Evolutionary conservation across 2,888 invertebrate genomes (phyloP), one percentile per base, ranked within the genome.

Genomic region (Chrysolina oricalcia): DNA sequence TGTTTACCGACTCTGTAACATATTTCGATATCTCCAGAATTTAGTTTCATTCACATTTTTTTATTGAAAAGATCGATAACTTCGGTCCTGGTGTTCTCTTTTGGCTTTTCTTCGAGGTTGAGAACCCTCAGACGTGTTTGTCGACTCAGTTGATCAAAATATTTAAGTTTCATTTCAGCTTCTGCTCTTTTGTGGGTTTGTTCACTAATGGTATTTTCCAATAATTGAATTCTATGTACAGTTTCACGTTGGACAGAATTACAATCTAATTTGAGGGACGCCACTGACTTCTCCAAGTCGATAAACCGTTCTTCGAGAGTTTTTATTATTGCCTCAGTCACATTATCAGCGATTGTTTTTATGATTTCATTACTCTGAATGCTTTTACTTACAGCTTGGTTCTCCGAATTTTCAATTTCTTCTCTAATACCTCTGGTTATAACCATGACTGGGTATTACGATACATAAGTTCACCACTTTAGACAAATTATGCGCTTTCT

Each of bases 51-150:
- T 19, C 59, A 9, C 59, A 59, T 59, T 59, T 59, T 59, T 59
- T 19, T 8, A 59, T 59, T 59, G 13, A 59, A 21, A 21, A 59
- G 59, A 21, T 59, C 59, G 21, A 59, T 59, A 13, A 59, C 5
- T 59, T 19, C 59, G 15, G 59, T 59, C 59, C 59, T 59, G 19
- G 59, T 59, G 59, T 59, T 59, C 53, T 53, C 53, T 59, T 59
- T 59, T 21, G 59, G 59, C 23, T 10, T 59, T 59, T 59, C 59
- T 59, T 27, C 21, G 19, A 59, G 50, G n/a, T 50, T 50, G n/a
- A 50, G n/a, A n/a, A 50, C n/a, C n/a, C 15, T 50, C 50, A 50
- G 50, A 59, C 59, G 17, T 59, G 23, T 59, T 59, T 21, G 59
- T 59, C 59, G 59, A 59, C 23, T 59, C 21, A 59, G 23, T 59